Conservation (phyloP, 2,113 vertebrate species). For the Pungitius pungitius region DNA sequence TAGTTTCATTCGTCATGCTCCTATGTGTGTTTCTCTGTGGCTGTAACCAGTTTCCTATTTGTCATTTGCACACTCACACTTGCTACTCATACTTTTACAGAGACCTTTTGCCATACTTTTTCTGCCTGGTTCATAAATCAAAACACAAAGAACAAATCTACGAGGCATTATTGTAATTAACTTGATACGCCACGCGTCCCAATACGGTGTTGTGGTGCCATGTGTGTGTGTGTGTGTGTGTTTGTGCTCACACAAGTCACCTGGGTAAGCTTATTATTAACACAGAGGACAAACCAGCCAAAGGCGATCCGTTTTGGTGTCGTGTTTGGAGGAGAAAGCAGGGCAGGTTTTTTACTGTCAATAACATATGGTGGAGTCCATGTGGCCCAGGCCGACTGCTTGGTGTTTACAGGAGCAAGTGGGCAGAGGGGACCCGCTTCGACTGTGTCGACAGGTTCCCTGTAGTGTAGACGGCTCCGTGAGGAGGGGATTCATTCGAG, state of each 20-base stretch:
- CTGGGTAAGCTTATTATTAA: slow-evolving; percentile 15
- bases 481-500: slow-evolving; percentile 72
- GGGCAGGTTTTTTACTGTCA: slow-evolving; percentile 9
- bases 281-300: slow-evolving; percentile 11
- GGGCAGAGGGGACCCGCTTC: slow-evolving; percentile 30
- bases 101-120: slow-evolving; percentile 54
- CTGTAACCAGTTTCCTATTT: slow-evolving; percentile 21
- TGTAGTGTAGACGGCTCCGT: slow-evolving; percentile 36
- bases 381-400: slow-evolving; percentile 31
- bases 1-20: neutral
- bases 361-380: slow-evolving; percentile 27
- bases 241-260: slow-evolving; percentile 16
- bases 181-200: slow-evolving; percentile 10
- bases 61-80: slow-evolving; percentile 16
- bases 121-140: slow-evolving; percentile 60
- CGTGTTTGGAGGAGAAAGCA: slow-evolving; percentile 8
- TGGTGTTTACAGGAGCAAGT: slow-evolving; percentile 10
- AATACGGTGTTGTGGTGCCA: too few species aligned
- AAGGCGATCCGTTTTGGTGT: slow-evolving; percentile 5
- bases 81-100: slow-evolving; percentile 39
- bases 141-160: slow-evolving; percentile 48
- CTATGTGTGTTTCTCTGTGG: slow-evolving; percentile 1
- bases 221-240: too few species aligned
- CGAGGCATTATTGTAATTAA: slow-evolving; percentile 47
- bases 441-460: slow-evolving; percentile 47